Conservation (phyloP, 2,888 invertebrate genomes). For the Chrysolina haemoptera region DNA sequence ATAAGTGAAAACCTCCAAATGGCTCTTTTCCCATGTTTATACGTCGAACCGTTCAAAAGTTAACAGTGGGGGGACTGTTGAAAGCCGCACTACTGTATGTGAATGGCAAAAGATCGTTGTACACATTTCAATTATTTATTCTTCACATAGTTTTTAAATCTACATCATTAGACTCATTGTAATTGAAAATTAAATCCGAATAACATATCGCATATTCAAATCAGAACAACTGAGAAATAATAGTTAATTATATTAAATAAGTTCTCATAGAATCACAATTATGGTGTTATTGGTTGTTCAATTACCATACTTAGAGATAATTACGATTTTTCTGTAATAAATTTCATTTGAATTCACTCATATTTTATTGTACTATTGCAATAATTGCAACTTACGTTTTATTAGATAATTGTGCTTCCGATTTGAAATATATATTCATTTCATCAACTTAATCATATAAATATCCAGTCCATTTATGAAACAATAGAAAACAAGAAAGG, state of each 20-base stretch:
- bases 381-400: not conserved
- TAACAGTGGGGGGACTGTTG: too few species aligned
- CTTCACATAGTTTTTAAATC: too few species aligned
- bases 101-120: too few species aligned
- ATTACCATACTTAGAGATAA: not conserved
- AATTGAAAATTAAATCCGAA: not conserved
- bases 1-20: too few species aligned
- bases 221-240: not conserved
- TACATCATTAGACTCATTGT: too few species aligned
- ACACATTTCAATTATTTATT: too few species aligned
- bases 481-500: not conserved
- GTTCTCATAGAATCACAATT: not conserved
- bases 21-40: too few species aligned
- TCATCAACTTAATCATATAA: not conserved
- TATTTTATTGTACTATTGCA: not conserved
- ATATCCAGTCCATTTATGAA: not conserved
- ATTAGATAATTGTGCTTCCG: not conserved
- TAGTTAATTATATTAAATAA: not conserved
- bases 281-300: not conserved
- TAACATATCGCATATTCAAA: not conserved
- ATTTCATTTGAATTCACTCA: not conserved
- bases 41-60: too few species aligned
- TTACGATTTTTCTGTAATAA: not conserved
- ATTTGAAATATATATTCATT: not conserved
- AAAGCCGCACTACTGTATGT: too few species aligned